Base-by-base conservation (phyloP, 2,888 invertebrate genomes). In the Scaptomyza reducta region DNA sequence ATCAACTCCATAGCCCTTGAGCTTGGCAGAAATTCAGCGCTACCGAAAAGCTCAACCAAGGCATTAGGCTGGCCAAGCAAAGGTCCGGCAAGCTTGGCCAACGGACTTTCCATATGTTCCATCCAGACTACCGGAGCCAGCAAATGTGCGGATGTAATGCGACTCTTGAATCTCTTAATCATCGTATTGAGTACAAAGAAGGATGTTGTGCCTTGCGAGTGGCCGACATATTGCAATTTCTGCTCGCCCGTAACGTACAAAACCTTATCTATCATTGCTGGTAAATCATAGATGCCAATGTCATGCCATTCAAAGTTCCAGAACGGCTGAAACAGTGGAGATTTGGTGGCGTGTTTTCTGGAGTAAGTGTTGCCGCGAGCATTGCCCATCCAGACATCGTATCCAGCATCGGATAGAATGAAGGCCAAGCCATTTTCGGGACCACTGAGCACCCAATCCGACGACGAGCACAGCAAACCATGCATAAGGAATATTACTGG, bases 51-150 rank as follows among this genome's bases (percentile, higher is more conserved):
- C 60, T 86, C 89, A 5, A 81, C 70, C 1, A 86, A 62, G 0
- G 77, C 75, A 38, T 88, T 90, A 5, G 90, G 84, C 9, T 90
- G 87, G 14, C 89, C 89, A 3, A 89, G 25, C 9, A 89, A 31
- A 6, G 94, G 95, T 0, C 95, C 94, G 1, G 96, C 89, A 33
- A 94, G 91, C 62, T 93, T 92, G 46, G 81, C 87, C 51, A 96
- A 7, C 0, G 96, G 87, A 40, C 85, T 79, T 22, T 85, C 77
- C 87, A 82, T 84, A 49, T 89, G 61, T 10, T 72, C 81, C 83
- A 89, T 86, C 70, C 70, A 90, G 13, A 73, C 89, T 14, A 89
- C 87, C 4, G 89, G 89, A 4, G 90, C 89, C 54, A 89, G 35
- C 25, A 89, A 64, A 59, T 89, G 89, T 0, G 87, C 89, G 0